Percentiles rank a stretch among this genome's conserved stretches.
Conservation (phyloP, 2,797 vertebrate species). For the Rachycentron canadum region DNA sequence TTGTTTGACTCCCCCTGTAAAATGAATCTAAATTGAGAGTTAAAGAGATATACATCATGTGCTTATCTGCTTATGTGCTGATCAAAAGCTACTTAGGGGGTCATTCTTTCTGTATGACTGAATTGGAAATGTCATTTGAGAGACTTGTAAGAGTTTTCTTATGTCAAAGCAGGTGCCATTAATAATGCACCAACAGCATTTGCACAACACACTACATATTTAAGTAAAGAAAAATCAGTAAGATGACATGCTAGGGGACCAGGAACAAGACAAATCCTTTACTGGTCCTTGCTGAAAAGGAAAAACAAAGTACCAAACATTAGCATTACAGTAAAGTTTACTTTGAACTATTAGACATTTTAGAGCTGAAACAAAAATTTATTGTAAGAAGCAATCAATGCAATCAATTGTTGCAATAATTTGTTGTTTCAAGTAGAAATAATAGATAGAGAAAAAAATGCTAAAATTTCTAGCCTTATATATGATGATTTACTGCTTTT, state of each 20-base stretch:
- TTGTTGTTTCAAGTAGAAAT: not conserved
- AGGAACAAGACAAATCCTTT: constrained; percentile 1
- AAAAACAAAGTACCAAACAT: not conserved
- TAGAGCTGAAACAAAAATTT: not conserved
- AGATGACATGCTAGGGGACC: not conserved
- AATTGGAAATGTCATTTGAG: constrained; percentile 40
- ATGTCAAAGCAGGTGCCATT: constrained; percentile 53
- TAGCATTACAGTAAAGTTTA: not conserved
- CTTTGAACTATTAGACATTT: not conserved
- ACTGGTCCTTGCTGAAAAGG: not conserved
- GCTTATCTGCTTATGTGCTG: constrained; percentile 9
- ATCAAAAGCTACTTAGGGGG: constrained; percentile 23
- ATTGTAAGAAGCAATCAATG: too few relatives aligned
- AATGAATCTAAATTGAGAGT: not conserved
- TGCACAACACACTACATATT: constrained; percentile 27
- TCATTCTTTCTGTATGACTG: constrained; percentile 29
- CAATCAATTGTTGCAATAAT: not conserved
- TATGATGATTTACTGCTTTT: not conserved
- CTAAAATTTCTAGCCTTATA: not conserved
- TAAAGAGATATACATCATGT: not conserved
- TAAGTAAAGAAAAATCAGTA: not conserved
- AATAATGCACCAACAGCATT: constrained; percentile 72
- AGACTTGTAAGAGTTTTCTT: constrained; percentile 49
- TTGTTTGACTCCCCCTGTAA: not conserved
- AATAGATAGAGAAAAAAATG: too few relatives aligned